These are phyloP conservation scores for Gastrophysa polygoni DNA, from an alignment of 2,888 invertebrate genomes.

Conservation along the genomic window DNA sequence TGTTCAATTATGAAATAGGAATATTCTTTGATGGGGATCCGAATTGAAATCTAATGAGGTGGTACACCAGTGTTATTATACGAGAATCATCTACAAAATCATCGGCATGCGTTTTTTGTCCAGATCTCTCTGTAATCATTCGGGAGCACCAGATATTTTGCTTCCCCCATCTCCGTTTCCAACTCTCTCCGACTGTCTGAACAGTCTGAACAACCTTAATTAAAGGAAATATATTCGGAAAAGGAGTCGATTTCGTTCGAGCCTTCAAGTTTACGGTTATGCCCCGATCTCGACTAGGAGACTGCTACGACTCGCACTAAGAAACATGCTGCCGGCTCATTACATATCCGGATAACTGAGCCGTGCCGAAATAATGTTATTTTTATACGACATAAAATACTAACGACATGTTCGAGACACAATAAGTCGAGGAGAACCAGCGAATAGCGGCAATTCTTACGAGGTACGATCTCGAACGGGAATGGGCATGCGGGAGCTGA, in stretches of 20 bases:
- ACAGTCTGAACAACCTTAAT: slow-evolving; percentile 39
- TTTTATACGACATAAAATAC: slow-evolving; percentile 54
- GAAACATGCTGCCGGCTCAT: slow-evolving; percentile 52
- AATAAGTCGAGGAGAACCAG: slow-evolving; percentile 37
- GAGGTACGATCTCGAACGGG: neutral
- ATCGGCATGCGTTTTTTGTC: too few relatives aligned
- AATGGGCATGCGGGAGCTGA: neutral
- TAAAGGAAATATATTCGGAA: slow-evolving; percentile 45
- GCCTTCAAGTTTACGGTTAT: slow-evolving; percentile 48
- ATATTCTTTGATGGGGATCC: too few relatives aligned
- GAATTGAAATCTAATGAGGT: too few relatives aligned
- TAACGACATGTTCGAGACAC: slow-evolving; percentile 51
- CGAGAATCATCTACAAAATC: too few relatives aligned
- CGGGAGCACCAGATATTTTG: neutral
- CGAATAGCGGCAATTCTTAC: neutral
- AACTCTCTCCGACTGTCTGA: slow-evolving; percentile 17
- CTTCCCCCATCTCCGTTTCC: neutral
- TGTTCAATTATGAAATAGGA: too few relatives aligned
- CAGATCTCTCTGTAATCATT: neutral
- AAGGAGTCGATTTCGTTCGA: slow-evolving; percentile 45
- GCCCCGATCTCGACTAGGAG: slow-evolving; percentile 38
- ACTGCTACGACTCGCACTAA: slow-evolving; percentile 31
- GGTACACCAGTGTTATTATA: too few relatives aligned
- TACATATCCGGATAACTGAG: slow-evolving; percentile 53
- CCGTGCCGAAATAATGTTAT: slow-evolving; percentile 52